phyloP scores from a whole-genome alignment of 2,797 vertebrate species.

The Protonibea diacanthus region DNA sequence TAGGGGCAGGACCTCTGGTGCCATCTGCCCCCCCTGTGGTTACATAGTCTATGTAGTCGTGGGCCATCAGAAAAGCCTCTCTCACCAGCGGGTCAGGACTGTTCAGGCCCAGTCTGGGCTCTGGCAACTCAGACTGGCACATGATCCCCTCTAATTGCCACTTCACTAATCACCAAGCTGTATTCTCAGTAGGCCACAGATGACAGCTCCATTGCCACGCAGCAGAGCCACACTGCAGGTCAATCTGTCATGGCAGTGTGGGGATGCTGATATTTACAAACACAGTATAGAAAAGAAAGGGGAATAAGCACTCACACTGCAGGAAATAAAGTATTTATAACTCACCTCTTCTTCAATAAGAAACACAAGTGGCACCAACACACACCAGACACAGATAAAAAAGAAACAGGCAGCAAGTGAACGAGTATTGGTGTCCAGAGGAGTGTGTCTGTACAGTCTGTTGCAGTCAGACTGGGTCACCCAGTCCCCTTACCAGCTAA shows the following conservation, averaged over 20 bases:
- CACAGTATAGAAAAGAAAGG: neutral
- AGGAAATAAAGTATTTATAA: conserved; percentile 23
- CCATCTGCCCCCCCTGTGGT: conserved; percentile 67
- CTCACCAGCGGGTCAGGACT: conserved; percentile 81
- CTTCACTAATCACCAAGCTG: conserved; percentile 20
- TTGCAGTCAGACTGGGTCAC: conserved; percentile 42
- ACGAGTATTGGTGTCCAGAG: conserved; percentile 17
- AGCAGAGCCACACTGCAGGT: neutral
- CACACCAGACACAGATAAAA: neutral
- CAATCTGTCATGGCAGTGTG: neutral
- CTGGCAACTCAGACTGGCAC: conserved; percentile 65
- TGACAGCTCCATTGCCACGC: neutral
- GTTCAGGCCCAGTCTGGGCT: conserved; percentile 65
- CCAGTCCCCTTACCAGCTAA: conserved; percentile 64
- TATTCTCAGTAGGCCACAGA: conserved; percentile 27
- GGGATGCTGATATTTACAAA: neutral
- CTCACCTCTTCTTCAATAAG: conserved; percentile 64
- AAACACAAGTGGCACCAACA: neutral
- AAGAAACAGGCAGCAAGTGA: conserved; percentile 39
- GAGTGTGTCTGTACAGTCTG: conserved; percentile 34
- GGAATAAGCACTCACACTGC: neutral
- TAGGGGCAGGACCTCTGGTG: conserved; percentile 69
- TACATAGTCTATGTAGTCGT: conserved; percentile 85
- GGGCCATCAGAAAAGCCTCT: conserved; percentile 84
- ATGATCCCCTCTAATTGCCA: conserved; percentile 43